phyloP scores from a whole-genome alignment of 2,113 vertebrate species.

The Vidua chalybeata region DNA sequence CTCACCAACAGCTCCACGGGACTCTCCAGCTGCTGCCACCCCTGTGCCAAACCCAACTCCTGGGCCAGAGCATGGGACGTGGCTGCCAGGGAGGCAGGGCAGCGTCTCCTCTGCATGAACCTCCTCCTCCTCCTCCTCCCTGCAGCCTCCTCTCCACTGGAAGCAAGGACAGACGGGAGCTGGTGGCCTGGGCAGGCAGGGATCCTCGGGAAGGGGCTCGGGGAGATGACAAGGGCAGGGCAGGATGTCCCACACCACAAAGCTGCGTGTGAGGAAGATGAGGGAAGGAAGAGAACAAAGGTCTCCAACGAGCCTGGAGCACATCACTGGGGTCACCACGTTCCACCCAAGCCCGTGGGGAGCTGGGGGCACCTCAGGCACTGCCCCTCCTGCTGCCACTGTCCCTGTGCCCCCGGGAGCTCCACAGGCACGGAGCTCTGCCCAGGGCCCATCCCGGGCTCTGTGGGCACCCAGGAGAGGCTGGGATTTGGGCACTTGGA shows the following conservation, averaged over 20 bases:
- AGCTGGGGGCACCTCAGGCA: neutral
- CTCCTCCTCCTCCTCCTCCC: neutral
- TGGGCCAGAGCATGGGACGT: neutral
- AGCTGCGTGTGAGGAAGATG: neutral
- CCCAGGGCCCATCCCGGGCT: neutral
- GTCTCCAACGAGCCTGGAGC: neutral
- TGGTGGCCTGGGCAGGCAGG: neutral
- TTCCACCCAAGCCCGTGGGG: neutral
- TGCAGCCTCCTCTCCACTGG: neutral
- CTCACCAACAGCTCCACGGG: conserved; percentile 5
- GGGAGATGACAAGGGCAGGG: neutral
- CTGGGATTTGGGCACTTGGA: neutral
- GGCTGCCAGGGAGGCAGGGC: neutral
- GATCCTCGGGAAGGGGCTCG: neutral
- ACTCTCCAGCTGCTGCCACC: conserved; percentile 21
- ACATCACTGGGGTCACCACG: neutral
- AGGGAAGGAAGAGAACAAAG: neutral
- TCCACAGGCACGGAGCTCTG: neutral
- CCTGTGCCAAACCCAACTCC: neutral
- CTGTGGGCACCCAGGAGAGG: neutral
- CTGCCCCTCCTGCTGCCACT: neutral
- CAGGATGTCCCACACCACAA: accelerated
- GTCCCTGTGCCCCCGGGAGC: neutral
- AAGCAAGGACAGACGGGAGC: neutral
- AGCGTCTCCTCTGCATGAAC: neutral